phyloP scores from a whole-genome alignment of 2,888 invertebrate species.

The Caenorhabditis panamensis region DNA sequence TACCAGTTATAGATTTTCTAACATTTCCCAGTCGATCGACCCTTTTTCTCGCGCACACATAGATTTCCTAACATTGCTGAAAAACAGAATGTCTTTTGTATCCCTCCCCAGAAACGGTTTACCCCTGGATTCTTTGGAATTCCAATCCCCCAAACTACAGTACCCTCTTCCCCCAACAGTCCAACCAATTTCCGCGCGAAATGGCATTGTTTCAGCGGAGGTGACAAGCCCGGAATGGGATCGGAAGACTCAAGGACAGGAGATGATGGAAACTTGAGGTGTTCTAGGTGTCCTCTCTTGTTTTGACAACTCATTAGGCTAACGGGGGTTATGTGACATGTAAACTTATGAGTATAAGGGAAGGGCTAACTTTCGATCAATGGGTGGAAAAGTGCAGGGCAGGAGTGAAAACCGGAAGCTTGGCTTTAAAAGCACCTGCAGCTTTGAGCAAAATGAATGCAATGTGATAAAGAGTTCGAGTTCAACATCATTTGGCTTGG shows the following conservation, averaged over 20 bases:
- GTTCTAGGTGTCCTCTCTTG: conserved; percentile 20
- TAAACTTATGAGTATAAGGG: neutral
- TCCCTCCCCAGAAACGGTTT: neutral
- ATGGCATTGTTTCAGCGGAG: conserved; percentile 56
- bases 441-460: too few species aligned
- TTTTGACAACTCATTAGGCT: conserved; percentile 22
- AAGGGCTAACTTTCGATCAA: too few species aligned
- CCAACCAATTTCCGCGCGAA: conserved; percentile 55
- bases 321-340: conserved; percentile 27
- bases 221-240: conserved; percentile 54
- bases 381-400: too few species aligned
- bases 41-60: too few species aligned
- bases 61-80: too few species aligned
- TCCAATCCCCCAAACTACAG: conserved; percentile 26
- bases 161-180: conserved; percentile 20
- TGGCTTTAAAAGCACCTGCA: neutral
- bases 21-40: too few species aligned
- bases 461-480: neutral
- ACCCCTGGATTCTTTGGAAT: neutral
- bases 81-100: too few species aligned
- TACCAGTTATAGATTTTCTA: too few species aligned
- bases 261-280: conserved; percentile 25
- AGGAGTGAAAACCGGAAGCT: too few species aligned
- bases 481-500: neutral
- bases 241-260: conserved; percentile 41